A percentile compares a stretch with the other conserved stretches of the same genome.
phyloP scores from a whole-genome alignment of 35 echinoderm and acorn worm species.

The Diadema setosum region DNA sequence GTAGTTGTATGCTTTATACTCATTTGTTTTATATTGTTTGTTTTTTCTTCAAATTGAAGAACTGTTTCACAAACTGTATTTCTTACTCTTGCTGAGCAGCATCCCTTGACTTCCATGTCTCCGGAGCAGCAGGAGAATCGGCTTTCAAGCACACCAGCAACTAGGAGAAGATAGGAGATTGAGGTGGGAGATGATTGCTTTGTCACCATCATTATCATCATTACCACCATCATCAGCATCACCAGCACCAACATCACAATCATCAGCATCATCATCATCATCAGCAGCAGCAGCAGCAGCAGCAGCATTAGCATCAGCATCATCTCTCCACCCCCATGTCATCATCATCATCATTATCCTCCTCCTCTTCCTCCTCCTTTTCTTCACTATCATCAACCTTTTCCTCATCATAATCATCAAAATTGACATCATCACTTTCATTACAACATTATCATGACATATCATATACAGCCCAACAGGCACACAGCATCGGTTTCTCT shows the following conservation, averaged over 20 bases:
- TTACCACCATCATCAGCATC: background rate
- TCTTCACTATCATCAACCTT: background rate
- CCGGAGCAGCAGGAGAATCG: slow-evolving; percentile 90
- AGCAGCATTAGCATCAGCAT: background rate
- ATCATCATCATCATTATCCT: background rate
- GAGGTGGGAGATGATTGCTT: background rate
- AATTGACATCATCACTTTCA: background rate
- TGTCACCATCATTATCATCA: background rate
- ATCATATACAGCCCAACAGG: no score
- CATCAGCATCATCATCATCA: background rate
- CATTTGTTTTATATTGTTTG: no score
- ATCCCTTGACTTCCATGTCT: slow-evolving; percentile 70
- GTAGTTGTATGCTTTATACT: no score
- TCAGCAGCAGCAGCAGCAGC: background rate
- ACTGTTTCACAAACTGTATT: no score
- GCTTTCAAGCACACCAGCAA: slow-evolving; percentile 64
- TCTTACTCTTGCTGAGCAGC: slow-evolving; percentile 75
- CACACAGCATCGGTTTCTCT: no score
- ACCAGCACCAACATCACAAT: background rate
- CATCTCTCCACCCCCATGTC: background rate
- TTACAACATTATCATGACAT: background rate
- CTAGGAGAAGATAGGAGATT: slow-evolving; percentile 5
- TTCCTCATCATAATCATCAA: background rate
- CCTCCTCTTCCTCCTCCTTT: background rate
- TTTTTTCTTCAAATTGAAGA: no score